Percentiles rank a stretch among this genome's conserved stretches.
These are phyloP conservation scores for Eueremaeus valkanovi DNA, from an alignment of 2,888 invertebrate species.

Conservation along the genomic window DNA sequence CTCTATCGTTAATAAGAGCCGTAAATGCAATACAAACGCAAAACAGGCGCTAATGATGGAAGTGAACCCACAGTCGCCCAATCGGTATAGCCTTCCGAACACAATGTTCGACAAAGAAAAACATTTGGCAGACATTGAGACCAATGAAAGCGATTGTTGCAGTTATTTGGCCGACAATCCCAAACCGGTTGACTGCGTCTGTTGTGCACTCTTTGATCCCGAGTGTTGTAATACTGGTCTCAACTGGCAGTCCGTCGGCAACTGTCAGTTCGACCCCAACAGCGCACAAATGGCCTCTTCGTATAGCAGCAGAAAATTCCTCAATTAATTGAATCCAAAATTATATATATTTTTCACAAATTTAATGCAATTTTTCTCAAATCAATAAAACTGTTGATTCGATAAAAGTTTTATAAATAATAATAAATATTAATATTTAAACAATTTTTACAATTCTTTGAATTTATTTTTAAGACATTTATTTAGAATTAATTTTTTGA, in stretches of 20 bases:
- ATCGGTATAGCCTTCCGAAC: conserved; percentile 31
- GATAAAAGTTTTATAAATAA: neutral
- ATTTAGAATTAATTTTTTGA: too few relatives aligned
- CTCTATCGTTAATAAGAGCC: conserved; percentile 22
- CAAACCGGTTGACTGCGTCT: conserved; percentile 22
- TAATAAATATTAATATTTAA: too few relatives aligned
- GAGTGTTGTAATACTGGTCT: conserved; percentile 26
- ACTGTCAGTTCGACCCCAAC: conserved; percentile 17
- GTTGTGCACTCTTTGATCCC: conserved; percentile 31
- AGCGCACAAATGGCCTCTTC: conserved; percentile 2
- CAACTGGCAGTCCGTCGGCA: conserved; percentile 18
- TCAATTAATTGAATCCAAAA: neutral
- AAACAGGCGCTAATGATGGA: conserved; percentile 33
- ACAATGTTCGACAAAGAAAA: conserved; percentile 35
- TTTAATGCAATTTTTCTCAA: conserved; percentile 9
- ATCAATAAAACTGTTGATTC: too few relatives aligned
- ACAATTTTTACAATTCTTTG: too few relatives aligned
- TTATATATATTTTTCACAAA: conserved; percentile 6
- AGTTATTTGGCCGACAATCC: conserved; percentile 8
- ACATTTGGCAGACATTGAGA: neutral
- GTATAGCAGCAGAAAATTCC: conserved; percentile 2
- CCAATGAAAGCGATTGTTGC: neutral
- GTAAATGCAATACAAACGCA: conserved; percentile 31
- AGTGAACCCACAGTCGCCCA: neutral
- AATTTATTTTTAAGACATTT: too few relatives aligned